A percentile compares a stretch with the other conserved stretches of the same genome.
These are phyloP conservation scores for Crypturellus tataupa DNA, from an alignment of 2,797 vertebrate species.

Conservation along the genomic window DNA sequence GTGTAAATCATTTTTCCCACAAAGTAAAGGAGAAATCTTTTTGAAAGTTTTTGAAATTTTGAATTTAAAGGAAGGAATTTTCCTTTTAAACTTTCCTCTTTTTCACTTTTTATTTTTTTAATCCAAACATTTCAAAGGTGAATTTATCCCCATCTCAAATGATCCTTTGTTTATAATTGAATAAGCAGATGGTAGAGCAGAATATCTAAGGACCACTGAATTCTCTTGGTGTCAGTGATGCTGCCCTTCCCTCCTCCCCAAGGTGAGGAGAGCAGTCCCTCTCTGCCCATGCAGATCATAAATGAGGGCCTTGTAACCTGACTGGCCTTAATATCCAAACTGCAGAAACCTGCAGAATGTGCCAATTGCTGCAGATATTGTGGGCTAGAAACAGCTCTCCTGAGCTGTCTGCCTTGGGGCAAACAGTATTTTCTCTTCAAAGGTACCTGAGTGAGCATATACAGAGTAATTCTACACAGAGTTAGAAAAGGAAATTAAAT, in stretches of 20 bases:
- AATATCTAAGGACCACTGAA: neutral
- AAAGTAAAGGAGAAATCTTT: neutral
- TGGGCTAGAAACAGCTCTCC: neutral
- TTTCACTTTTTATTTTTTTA: neutral
- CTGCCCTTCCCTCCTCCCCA: neutral
- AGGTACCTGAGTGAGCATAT: neutral
- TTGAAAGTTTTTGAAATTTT: neutral
- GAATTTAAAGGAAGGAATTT: neutral
- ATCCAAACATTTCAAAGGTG: neutral
- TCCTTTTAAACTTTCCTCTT: neutral
- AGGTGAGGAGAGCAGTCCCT: neutral
- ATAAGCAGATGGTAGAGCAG: neutral
- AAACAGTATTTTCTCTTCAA: neutral
- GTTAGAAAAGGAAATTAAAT: neutral
- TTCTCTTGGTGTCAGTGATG: neutral
- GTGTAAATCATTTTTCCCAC: neutral
- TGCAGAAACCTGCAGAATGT: neutral
- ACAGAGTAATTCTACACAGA: neutral
- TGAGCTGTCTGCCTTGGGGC: rapidly evolving
- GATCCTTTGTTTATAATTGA: neutral
- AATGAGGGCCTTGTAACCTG: neutral
- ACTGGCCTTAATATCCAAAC: neutral
- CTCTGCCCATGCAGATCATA: neutral
- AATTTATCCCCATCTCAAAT: neutral
- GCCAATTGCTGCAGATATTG: neutral